Conservation (phyloP, 2,888 invertebrate genomes). For the Peribatodes rhomboidaria region DNA sequence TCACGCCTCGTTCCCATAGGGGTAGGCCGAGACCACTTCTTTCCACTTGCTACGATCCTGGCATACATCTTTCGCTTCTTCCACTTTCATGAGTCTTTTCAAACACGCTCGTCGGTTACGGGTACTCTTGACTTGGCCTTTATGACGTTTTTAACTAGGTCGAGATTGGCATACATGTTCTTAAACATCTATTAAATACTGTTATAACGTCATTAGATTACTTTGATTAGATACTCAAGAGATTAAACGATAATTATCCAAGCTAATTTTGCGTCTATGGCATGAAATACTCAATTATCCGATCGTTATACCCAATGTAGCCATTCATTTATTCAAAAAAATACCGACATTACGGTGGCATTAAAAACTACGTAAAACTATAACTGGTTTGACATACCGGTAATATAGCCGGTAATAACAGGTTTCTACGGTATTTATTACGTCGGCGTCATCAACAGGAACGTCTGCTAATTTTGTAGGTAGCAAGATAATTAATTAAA, state of each 20-base stretch:
- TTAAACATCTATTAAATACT: too few relatives aligned
- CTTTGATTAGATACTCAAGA: neutral
- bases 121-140: too few relatives aligned
- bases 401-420: slow-evolving; percentile 8
- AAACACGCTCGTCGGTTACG: too few relatives aligned
- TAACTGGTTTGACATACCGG: slow-evolving; percentile 9
- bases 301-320: neutral
- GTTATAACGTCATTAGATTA: neutral
- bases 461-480: slow-evolving; percentile 4
- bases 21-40: too few relatives aligned
- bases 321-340: slow-evolving; percentile 3
- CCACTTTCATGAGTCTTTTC: too few relatives aligned
- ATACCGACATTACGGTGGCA: neutral
- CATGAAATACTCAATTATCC: slow-evolving; percentile 1
- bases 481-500: neutral
- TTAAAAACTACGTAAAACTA: neutral
- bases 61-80: too few relatives aligned
- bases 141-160: too few relatives aligned
- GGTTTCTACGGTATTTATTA: slow-evolving; percentile 1
- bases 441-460: too few relatives aligned
- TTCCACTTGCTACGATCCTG: too few relatives aligned
- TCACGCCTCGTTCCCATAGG: too few relatives aligned
- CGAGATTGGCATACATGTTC: too few relatives aligned
- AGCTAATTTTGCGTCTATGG: neutral
- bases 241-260: neutral